Base-by-base conservation (phyloP, 2,797 vertebrate species). In the Gambelia wislizenii region DNA sequence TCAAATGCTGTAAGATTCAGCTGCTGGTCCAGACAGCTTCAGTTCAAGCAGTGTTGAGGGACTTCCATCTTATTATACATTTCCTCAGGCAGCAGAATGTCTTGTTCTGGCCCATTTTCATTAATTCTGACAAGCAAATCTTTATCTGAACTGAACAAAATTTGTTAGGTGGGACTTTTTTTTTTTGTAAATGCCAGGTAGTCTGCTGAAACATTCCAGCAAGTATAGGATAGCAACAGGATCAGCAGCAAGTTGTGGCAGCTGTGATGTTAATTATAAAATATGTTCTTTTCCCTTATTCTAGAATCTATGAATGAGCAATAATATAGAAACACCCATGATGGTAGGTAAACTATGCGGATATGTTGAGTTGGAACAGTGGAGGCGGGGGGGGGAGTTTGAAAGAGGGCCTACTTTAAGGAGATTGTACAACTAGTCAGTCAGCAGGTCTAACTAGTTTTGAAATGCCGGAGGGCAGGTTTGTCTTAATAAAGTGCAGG, bases 401-500 rank as follows among this genome's bases (percentile, higher is more conserved):
- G 80, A 94, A 94, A 90, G 94, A 96, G 95, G 93, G 91, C 95
- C 92, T 94, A 94, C 92, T 95, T 90, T 92, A 94, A 95, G 94
- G 93, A 83, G 90, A 91, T 95, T 87, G 86, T 93, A 90, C 92
- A 93, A 96, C 96, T 95, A 96, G 96, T 96, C 96, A 86, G 70
- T 76, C 72, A 97, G 97, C 97, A 97, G 97, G 97, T 98, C 96
- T 96, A 95, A 97, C 97, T 95, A 97, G 97, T 98, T 97, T 86
- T 97, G 92, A 94, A 93, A 87, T 95, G 97, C 97, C 97, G 95
- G 64, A 87, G 96, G 97, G 96, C 96, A 96, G 96, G 95, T 97
- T 96, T 96, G 97, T 96, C 95, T 96, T 92, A 87, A 67, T 87
- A 91, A 92, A 96, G 96, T 96, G 93, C 90, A 91, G 91, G 95